Percentiles rank a stretch among this genome's conserved stretches.
Evolutionary conservation across 1,140 invertebrate species (phyloP).

Genomic region (Chionoecetes opilio): DNA sequence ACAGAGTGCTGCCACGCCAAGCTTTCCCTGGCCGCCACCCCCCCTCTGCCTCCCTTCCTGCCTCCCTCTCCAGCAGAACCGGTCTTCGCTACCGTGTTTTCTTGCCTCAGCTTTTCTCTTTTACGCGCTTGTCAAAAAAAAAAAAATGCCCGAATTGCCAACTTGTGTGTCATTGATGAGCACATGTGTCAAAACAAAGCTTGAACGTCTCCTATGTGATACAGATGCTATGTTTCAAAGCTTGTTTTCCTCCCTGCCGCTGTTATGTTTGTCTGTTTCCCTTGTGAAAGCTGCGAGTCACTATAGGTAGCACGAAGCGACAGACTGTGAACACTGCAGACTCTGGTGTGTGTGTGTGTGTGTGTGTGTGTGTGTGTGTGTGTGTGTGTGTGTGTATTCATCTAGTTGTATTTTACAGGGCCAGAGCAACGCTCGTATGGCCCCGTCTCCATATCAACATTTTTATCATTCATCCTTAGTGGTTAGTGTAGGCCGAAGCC

Average conservation of each 20-base stretch:
- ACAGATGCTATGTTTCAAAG: not conserved
- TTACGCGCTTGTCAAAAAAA: not conserved
- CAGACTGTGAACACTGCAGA: not conserved
- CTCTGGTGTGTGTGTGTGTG: not conserved
- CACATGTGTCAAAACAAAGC: not conserved
- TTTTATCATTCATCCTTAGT: too few relatives aligned
- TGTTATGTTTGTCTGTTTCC: not conserved
- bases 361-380: constrained; percentile 40
- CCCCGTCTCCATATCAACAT: too few relatives aligned
- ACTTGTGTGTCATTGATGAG: not conserved
- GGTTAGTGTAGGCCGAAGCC: too few relatives aligned
- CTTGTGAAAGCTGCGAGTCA: not conserved
- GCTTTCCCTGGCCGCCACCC: not conserved
- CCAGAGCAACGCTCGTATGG: too few relatives aligned
- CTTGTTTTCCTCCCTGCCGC: not conserved
- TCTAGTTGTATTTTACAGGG: too few relatives aligned
- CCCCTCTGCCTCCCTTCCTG: not conserved
- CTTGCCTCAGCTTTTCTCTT: not conserved
- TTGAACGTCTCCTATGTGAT: not conserved
- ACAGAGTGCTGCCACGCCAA: not conserved
- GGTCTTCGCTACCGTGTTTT: not conserved
- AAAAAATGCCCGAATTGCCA: not conserved
- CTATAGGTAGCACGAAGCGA: not conserved
- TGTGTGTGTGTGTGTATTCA: constrained; percentile 44
- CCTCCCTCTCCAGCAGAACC: not conserved